phyloP scores from a whole-genome alignment of 2,888 invertebrate genomes.

The Lycia hirtaria region DNA sequence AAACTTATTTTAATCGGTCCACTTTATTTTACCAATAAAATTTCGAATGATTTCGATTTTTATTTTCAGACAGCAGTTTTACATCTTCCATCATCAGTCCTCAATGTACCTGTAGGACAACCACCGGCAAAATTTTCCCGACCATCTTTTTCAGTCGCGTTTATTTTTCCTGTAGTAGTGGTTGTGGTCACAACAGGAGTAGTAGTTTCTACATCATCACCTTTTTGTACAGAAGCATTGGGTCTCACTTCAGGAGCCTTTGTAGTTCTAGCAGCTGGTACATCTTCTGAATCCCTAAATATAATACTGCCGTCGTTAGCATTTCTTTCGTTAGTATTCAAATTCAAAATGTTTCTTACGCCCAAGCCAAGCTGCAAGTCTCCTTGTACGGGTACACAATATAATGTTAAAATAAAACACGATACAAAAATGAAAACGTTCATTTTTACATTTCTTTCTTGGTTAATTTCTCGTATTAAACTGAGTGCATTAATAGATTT shows the following conservation, averaged over 20 bases:
- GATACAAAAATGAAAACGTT: constrained; percentile 49
- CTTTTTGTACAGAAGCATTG: constrained; percentile 1
- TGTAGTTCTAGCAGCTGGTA: background rate
- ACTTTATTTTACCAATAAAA: background rate
- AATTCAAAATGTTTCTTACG: constrained; percentile 45
- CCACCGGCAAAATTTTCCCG: constrained; percentile 63
- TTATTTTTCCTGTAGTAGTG: constrained; percentile 30
- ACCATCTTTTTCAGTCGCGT: constrained; percentile 53
- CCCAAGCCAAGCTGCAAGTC: constrained; percentile 50
- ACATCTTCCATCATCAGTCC: constrained; percentile 71
- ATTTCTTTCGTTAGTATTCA: background rate
- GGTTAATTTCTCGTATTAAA: constrained; percentile 40
- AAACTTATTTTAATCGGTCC: background rate
- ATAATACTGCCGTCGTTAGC: constrained; percentile 21
- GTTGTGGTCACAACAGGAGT: constrained; percentile 23
- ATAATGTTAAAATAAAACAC: constrained; percentile 48
- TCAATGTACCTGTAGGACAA: constrained; percentile 62
- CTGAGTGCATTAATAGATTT: constrained; percentile 14
- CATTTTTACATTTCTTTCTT: constrained; percentile 51
- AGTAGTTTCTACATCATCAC: constrained; percentile 12
- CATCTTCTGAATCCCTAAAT: constrained; percentile 38
- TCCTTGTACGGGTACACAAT: constrained; percentile 46
- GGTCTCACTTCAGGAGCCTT: constrained; percentile 4
- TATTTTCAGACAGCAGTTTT: constrained; percentile 51
- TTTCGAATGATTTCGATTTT: constrained; percentile 1